Evolutionary conservation across 2,113 vertebrate genomes (phyloP), one percentile per base, ranked within the genome.

Genomic region (Numenius arquata): DNA sequence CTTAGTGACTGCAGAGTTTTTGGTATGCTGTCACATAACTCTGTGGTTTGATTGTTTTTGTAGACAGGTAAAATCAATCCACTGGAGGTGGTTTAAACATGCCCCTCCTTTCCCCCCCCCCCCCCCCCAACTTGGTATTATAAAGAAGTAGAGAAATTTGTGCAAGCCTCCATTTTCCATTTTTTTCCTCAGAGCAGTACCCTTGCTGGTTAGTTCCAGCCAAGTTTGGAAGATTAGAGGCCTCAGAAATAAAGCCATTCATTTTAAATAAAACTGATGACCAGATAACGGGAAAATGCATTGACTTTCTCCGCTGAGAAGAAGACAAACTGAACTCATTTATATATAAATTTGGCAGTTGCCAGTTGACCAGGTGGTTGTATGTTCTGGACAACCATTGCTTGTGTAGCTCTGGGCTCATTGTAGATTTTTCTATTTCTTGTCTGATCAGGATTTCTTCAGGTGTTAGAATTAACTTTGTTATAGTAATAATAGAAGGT

Each of bases 31-130:
- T 55, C 40, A 65, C 1, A 5, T 63, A 68, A 26, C 29, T 47
- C 9, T 58, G 17, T 2, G 2, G 8, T 93, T 93, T 59, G 30
- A 18, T 36, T 58, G 18, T 11, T 88, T 79, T 75, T 72, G 12
- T 67, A 55, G n/a, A n/a, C n/a, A n/a, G n/a, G n/a, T n/a, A n/a
- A n/a, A n/a, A n/a, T n/a, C n/a, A n/a, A n/a, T n/a, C n/a, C n/a
- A n/a, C n/a, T n/a, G n/a, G n/a, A n/a, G 10, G 4, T 8, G 9
- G 5, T 26, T 78, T 62, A 78, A 62, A 48, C 18, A 12, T 61
- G 22, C 5, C 6, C 18, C 2, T 6, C 17, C 3, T 4, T 26
- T 3, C 11, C 4, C 2, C 12, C 3, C 5, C 2, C 7, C 4
- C 22, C 12, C 15, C 2, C 2, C 16, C 12, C 6, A 14, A 2